Evolutionary conservation across 1,140 invertebrate species (phyloP).

Genomic region (Ptiloglossa arizonensis): DNA sequence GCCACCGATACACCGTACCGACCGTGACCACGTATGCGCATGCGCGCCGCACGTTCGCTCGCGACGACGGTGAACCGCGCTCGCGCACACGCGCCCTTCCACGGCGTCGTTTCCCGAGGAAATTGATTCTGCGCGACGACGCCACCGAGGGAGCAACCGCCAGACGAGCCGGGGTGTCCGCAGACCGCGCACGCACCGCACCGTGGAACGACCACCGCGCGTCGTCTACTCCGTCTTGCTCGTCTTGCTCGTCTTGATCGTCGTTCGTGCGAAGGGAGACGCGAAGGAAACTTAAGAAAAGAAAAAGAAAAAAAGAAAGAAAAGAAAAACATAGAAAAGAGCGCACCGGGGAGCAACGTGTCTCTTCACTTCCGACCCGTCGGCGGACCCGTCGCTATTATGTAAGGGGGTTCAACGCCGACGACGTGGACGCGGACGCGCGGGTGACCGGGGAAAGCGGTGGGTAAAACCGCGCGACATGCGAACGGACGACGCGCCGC

Average conservation of each 20-base stretch:
- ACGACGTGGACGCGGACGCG: slow-evolving; percentile 2
- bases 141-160: slow-evolving; percentile 41
- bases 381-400: slow-evolving; percentile 37
- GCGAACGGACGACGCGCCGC: slow-evolving; percentile 52
- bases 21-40: slow-evolving; percentile 42
- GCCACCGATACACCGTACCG: too few relatives aligned
- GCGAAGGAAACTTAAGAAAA: too few relatives aligned
- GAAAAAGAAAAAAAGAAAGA: too few relatives aligned
- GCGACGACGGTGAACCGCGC: slow-evolving; percentile 39
- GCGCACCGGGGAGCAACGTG: too few relatives aligned
- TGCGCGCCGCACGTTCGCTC: too few relatives aligned
- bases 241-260: too few relatives aligned
- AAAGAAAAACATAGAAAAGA: too few relatives aligned
- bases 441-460: slow-evolving; percentile 17
- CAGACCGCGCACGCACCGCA: slow-evolving; percentile 51
- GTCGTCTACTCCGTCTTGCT: too few relatives aligned
- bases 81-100: slow-evolving; percentile 55
- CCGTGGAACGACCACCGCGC: slow-evolving; percentile 15
- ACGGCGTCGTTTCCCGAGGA: slow-evolving; percentile 70
- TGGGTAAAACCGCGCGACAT: slow-evolving; percentile 50
- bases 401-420: slow-evolving; percentile 46
- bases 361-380: too few relatives aligned
- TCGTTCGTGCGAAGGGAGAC: too few relatives aligned
- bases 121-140: slow-evolving; percentile 79
- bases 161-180: slow-evolving; percentile 51